A percentile compares a stretch with the other conserved stretches of the same genome.
Conservation (phyloP, 2,888 invertebrate genomes). For the Chamaedrilus cognettii region DNA sequence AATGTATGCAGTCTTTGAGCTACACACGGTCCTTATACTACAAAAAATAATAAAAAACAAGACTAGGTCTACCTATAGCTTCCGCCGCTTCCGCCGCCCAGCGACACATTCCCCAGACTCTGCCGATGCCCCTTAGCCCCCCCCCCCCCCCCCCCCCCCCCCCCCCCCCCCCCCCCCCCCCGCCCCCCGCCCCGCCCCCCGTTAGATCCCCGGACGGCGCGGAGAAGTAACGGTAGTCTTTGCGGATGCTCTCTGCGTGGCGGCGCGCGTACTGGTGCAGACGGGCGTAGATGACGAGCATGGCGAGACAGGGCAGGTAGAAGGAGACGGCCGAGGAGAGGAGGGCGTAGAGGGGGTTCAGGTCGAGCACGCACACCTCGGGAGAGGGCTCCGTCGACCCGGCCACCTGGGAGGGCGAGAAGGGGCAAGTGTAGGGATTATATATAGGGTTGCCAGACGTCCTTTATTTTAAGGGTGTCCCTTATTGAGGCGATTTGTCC, state of each 20-base stretch:
- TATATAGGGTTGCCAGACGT: no score
- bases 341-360: slow-evolving; percentile 94
- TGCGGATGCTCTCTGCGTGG: slow-evolving; percentile 86
- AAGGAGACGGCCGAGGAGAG: slow-evolving; percentile 98
- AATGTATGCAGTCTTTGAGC: no score
- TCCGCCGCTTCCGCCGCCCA: no score
- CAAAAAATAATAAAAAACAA: no score
- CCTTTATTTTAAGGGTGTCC: no score
- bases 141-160: background rate
- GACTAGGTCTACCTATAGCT: no score
- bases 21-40: no score
- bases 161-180: slow-evolving; percentile 15
- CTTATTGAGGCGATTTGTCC: no score
- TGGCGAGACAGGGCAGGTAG: slow-evolving; percentile 97
- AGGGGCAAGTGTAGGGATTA: no score
- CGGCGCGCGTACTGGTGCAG: slow-evolving; percentile 97
- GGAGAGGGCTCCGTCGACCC: no score
- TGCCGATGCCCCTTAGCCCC: background rate
- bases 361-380: slow-evolving; percentile 80
- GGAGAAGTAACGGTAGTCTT: background rate
- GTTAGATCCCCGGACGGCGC: background rate
- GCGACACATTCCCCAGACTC: background rate
- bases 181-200: slow-evolving; percentile 3
- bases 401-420: no score
- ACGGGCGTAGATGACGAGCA: slow-evolving; percentile 91